These are phyloP conservation scores for Mycalesis mineus DNA, from an alignment of 2,888 invertebrate species.

Conservation along the genomic window DNA sequence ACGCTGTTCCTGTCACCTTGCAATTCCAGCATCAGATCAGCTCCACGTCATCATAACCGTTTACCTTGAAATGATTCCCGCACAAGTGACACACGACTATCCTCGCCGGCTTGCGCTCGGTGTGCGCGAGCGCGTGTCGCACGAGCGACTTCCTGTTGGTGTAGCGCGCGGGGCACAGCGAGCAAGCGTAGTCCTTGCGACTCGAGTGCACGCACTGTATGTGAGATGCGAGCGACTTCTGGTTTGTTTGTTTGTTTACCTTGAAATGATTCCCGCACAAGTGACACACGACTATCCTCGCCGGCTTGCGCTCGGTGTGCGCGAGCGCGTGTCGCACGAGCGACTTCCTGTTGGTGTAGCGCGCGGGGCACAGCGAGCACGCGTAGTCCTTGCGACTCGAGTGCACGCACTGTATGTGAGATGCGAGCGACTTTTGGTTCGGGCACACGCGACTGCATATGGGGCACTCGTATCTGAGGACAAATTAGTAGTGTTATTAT, in stretches of 20 bases:
- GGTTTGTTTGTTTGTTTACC: slow-evolving; percentile 35
- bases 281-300: slow-evolving; percentile 47
- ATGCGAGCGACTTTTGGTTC: slow-evolving; percentile 37
- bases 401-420: slow-evolving; percentile 46
- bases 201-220: slow-evolving; percentile 40
- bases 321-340: slow-evolving; percentile 39
- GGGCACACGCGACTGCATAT: slow-evolving; percentile 47
- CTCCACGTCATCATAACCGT: neutral
- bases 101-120: slow-evolving; percentile 8
- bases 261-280: slow-evolving; percentile 57
- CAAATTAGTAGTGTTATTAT: neutral
- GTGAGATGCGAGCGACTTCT: slow-evolving; percentile 40
- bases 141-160: slow-evolving; percentile 41
- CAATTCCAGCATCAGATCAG: no score
- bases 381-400: slow-evolving; percentile 34
- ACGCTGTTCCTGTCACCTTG: no score
- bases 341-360: slow-evolving; percentile 42
- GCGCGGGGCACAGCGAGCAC: slow-evolving; percentile 41
- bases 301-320: slow-evolving; percentile 28
- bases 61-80: slow-evolving; percentile 57
- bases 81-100: slow-evolving; percentile 54
- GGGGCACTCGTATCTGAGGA: slow-evolving; percentile 50
- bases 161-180: slow-evolving; percentile 39
- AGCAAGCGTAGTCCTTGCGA: slow-evolving; percentile 38
- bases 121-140: slow-evolving; percentile 41